Percentiles rank a stretch among this genome's conserved stretches.
Evolutionary conservation across 2,797 vertebrate species (phyloP).

Genomic region (Esox lucius): DNA sequence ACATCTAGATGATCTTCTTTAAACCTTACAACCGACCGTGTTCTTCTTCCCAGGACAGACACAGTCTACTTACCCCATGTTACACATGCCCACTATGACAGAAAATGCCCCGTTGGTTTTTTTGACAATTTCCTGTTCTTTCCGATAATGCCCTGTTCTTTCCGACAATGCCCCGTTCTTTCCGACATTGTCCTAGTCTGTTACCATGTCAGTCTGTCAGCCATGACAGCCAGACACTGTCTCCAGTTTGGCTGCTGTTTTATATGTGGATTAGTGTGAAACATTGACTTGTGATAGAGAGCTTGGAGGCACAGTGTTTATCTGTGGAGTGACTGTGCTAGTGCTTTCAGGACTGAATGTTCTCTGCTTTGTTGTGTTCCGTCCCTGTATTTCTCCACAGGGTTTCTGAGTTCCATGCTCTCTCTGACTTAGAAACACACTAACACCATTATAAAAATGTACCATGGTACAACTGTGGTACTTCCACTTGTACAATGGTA

Average conservation of each 20-base stretch:
- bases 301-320: conserved; percentile 54
- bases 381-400: conserved; percentile 62
- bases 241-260: conserved; percentile 39
- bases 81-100: not conserved
- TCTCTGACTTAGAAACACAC: not conserved
- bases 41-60: not conserved
- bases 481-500: too few species aligned
- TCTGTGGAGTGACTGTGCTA: conserved; percentile 36
- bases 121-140: not conserved
- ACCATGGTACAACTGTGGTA: not conserved
- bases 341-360: conserved; percentile 49
- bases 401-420: conserved; percentile 37
- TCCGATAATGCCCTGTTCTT: not conserved
- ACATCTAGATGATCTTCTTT: not conserved
- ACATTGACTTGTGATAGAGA: conserved; percentile 57
- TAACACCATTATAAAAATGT: not conserved
- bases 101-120: conserved; percentile 5
- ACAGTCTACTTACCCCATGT: not conserved
- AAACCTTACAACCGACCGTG: not conserved
- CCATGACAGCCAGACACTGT: conserved; percentile 21
- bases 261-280: conserved; percentile 58
- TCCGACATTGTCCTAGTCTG: conserved; percentile 22
- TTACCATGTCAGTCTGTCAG: conserved; percentile 17
- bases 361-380: conserved; percentile 61
- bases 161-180: not conserved